Evolutionary conservation across 2,113 vertebrate species (phyloP), one percentile per base, ranked within the genome.

Genomic region (Saccopteryx bilineata): DNA sequence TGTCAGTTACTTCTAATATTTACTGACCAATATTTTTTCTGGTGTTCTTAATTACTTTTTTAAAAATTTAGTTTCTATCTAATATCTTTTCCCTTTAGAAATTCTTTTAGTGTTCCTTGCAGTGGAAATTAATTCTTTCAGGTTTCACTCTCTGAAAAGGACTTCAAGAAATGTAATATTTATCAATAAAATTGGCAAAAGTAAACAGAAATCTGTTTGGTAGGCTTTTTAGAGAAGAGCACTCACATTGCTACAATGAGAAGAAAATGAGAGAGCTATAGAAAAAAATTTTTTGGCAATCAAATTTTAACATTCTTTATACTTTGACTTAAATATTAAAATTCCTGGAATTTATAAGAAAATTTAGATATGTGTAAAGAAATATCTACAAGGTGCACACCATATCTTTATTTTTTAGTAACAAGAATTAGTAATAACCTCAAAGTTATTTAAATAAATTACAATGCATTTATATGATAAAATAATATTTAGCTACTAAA

Each of bases 291-390:
- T 46, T 52, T 81, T 90, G 26, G 31, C 5, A 85, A 26, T 82
- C 3, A 86, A 28, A 79, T 87, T 79, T 11, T 26, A 88, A 82
- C 63, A 28, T n/a, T 1, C 82, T 72, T 75, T 50, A 48, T 76
- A 31, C 39, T 82, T 92, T 89, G 31, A 87, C 10, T 82, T 93
- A 83, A 93, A 75, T 86, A 48, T 90, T 78, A 79, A 58, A 72
- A 72, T 39, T 78, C 12, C 56, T 88, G 2, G 1, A 71, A 86
- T 69, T 69, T 63, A 48, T 69, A 80, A 65, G 28, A 80, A 82
- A 86, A 80, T 87, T 79, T 9, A 71, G 2, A 52, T 74, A 5
- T 74, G 6, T 87, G 2, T 14, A 60, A 72, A 80, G 15, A 24
- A 52, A 5, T 66, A 33, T 18, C 10, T 83, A 23, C 5, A 71